Conservation (phyloP, 2,113 vertebrate genomes). For the Paramormyrops kingsleyae region DNA sequence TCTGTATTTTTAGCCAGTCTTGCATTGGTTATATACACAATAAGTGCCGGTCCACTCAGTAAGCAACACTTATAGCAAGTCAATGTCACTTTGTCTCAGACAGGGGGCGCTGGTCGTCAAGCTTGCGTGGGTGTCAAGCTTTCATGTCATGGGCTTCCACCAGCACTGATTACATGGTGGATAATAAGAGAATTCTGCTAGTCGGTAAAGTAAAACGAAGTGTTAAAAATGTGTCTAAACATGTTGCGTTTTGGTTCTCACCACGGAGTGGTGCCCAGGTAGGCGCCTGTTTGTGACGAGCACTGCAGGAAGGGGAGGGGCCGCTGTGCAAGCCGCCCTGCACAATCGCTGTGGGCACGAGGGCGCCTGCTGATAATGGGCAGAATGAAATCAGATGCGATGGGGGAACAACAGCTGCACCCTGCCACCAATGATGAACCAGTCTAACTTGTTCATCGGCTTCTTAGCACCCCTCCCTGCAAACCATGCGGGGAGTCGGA, state of each 20-base stretch:
- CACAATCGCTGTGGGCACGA: not conserved
- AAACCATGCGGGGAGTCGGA: not conserved
- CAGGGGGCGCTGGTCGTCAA: not conserved
- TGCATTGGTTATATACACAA: not conserved
- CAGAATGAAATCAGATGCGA: not conserved
- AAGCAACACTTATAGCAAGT: not conserved
- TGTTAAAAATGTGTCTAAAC: not conserved
- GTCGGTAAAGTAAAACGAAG: not conserved
- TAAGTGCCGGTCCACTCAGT: not conserved
- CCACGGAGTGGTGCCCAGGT: not conserved
- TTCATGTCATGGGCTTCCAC: not conserved
- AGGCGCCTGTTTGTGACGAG: not conserved
- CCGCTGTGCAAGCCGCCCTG: not conserved
- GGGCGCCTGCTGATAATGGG: not conserved
- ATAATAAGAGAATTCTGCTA: not conserved
- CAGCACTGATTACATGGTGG: not conserved
- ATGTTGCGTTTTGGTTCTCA: not conserved
- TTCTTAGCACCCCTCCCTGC: not conserved
- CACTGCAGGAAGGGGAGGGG: not conserved
- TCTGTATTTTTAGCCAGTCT: not conserved
- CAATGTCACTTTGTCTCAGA: not conserved
- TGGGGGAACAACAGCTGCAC: not conserved
- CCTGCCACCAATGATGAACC: not conserved
- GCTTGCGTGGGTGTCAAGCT: not conserved
- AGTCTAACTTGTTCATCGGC: not conserved